A percentile compares a stretch with the other conserved stretches of the same genome.
These are phyloP conservation scores for Polyommatus iphigenia DNA, from an alignment of 2,888 invertebrate species.

Conservation along the genomic window DNA sequence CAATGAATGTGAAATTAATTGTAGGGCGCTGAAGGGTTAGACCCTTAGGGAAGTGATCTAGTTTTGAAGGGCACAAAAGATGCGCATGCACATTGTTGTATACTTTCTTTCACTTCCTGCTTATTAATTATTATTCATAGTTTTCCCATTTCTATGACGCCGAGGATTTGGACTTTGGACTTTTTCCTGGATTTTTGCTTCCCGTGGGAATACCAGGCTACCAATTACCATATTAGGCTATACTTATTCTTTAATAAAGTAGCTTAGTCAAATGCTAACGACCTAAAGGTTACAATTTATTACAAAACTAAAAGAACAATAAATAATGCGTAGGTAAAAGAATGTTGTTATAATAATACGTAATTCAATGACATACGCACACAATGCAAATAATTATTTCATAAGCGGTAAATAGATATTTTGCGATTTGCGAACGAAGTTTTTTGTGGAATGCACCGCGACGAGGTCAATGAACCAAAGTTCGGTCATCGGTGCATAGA, in stretches of 20 bases:
- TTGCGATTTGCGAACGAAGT: conserved; percentile 28
- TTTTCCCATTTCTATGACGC: conserved; percentile 10
- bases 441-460: conserved; percentile 11
- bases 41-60: conserved; percentile 55
- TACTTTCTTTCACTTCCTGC: conserved; percentile 13
- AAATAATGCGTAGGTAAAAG: neutral
- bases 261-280: neutral
- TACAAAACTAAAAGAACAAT: too few relatives aligned
- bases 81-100: conserved; percentile 26
- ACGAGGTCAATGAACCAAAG: neutral
- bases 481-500: conserved; percentile 7
- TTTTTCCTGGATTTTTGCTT: conserved; percentile 14
- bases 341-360: neutral
- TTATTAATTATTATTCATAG: conserved; percentile 37
- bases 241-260: neutral
- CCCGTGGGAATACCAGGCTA: conserved; percentile 18
- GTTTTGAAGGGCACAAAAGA: conserved; percentile 47
- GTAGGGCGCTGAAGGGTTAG: conserved; percentile 65
- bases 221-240: neutral
- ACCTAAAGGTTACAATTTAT: too few relatives aligned
- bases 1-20: conserved; percentile 74
- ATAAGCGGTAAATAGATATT: conserved; percentile 25
- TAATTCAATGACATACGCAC: neutral
- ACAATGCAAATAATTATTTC: neutral
- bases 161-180: neutral